Conservation (phyloP, 2,113 vertebrate species). For the Paratilapia polleni region DNA sequence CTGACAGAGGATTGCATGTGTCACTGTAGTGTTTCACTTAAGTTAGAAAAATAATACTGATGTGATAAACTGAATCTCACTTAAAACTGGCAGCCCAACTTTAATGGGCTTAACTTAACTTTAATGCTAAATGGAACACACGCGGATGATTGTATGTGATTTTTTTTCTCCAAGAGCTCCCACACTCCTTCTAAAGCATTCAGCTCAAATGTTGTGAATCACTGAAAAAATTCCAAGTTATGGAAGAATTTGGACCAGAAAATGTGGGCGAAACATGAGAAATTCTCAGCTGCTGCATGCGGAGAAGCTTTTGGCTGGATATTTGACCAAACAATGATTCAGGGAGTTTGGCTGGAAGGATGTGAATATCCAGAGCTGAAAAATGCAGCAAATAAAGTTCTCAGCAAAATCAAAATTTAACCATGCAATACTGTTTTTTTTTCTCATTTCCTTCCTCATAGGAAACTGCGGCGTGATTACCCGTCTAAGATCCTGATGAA, state of each 20-base stretch:
- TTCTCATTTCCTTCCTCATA: slow-evolving; percentile 49
- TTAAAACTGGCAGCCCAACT: too few species aligned
- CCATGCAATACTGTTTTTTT: background rate
- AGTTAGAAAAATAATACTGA: too few species aligned
- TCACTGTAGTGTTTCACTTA: background rate
- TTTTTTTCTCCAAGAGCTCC: too few species aligned
- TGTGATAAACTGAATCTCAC: too few species aligned
- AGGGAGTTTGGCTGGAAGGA: background rate
- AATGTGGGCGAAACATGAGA: background rate
- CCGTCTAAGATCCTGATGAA: slow-evolving; percentile 99
- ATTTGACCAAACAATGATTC: too few species aligned
- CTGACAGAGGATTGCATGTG: background rate
- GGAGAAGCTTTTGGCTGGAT: too few species aligned
- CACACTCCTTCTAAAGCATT: background rate
- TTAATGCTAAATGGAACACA: background rate
- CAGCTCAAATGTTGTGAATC: background rate
- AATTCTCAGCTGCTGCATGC: background rate
- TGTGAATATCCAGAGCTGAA: background rate
- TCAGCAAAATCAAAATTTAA: background rate
- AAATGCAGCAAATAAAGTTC: background rate
- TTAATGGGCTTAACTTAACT: too few species aligned
- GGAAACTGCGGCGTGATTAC: slow-evolving; percentile 95
- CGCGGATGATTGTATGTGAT: background rate
- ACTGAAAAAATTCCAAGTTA: background rate
- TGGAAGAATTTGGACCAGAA: background rate